Evolutionary conservation across 2,888 invertebrate species (phyloP).

Genomic region (Tetragonula carbonaria): DNA sequence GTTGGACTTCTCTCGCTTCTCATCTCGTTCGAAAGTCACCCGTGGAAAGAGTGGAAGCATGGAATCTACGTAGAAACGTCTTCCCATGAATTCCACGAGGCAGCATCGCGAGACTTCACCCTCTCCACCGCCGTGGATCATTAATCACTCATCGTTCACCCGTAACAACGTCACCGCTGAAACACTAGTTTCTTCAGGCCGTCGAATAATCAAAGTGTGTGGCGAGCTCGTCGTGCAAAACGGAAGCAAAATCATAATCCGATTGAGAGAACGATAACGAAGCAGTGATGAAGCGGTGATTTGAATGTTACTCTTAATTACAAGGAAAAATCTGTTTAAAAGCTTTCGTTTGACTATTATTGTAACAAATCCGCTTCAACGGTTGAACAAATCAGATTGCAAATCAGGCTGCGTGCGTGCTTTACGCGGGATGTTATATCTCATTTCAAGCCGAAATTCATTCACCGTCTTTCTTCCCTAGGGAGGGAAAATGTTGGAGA

Average conservation of each 20-base stretch:
- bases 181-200: conserved; percentile 69
- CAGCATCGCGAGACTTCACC: conserved; percentile 74
- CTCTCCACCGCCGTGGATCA: conserved; percentile 75
- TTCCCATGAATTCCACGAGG: conserved; percentile 56
- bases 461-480: conserved; percentile 24
- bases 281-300: not conserved
- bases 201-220: conserved; percentile 57
- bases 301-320: not conserved
- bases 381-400: conserved; percentile 50
- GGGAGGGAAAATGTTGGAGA: conserved; percentile 48
- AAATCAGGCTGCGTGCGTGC: not conserved
- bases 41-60: conserved; percentile 58
- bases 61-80: conserved; percentile 66
- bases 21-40: conserved; percentile 71
- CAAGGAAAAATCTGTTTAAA: not conserved
- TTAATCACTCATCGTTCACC: conserved; percentile 78
- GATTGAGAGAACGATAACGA: conserved; percentile 73
- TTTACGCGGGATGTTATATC: conserved; percentile 29
- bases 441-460: conserved; percentile 36
- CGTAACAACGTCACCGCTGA: conserved; percentile 66
- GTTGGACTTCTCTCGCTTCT: conserved; percentile 39
- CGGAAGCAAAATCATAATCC: conserved; percentile 78
- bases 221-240: conserved; percentile 26
- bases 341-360: too few relatives aligned
- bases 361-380: conserved; percentile 25